Evolutionary conservation across 64 coral and sea anemone genomes (phyloP).

Genomic region (Hydrozoanthus tunicans): DNA sequence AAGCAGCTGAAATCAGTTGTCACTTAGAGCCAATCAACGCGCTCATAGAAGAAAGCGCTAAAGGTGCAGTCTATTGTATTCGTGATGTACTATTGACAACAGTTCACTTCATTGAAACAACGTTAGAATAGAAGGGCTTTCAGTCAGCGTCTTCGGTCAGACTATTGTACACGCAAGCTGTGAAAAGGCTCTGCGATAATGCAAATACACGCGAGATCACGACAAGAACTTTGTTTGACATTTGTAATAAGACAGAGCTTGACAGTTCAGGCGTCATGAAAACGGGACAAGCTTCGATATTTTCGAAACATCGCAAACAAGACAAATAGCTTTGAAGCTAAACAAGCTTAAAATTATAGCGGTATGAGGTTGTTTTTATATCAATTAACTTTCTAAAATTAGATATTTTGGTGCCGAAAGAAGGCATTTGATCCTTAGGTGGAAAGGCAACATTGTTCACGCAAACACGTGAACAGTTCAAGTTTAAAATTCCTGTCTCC

Average conservation of each 20-base stretch:
- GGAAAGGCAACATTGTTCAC: too few relatives aligned
- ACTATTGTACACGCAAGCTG: slow-evolving; percentile 23
- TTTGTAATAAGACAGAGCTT: background rate
- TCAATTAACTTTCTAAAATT: too few relatives aligned
- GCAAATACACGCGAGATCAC: slow-evolving; percentile 30
- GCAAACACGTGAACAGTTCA: background rate
- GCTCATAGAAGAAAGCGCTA: background rate
- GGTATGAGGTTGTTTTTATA: too few relatives aligned
- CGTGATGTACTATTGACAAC: slow-evolving; percentile 14
- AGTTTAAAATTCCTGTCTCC: slow-evolving; percentile 12
- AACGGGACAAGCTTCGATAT: background rate
- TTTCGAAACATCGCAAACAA: background rate
- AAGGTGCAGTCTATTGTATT: slow-evolving; percentile 7
- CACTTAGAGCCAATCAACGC: slow-evolving; percentile 42
- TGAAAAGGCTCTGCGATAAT: background rate
- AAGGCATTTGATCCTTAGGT: too few relatives aligned
- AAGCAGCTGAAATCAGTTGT: slow-evolving; percentile 30
- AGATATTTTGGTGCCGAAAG: too few relatives aligned
- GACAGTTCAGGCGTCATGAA: background rate
- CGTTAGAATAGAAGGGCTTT: slow-evolving; percentile 14
- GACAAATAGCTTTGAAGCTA: too few relatives aligned
- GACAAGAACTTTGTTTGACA: background rate
- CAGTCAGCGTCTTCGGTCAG: background rate
- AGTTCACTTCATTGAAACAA: slow-evolving; percentile 35
- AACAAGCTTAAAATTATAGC: too few relatives aligned